These are phyloP conservation scores for Ormia ochracea DNA, from an alignment of 2,888 invertebrate species.

Conservation along the genomic window DNA sequence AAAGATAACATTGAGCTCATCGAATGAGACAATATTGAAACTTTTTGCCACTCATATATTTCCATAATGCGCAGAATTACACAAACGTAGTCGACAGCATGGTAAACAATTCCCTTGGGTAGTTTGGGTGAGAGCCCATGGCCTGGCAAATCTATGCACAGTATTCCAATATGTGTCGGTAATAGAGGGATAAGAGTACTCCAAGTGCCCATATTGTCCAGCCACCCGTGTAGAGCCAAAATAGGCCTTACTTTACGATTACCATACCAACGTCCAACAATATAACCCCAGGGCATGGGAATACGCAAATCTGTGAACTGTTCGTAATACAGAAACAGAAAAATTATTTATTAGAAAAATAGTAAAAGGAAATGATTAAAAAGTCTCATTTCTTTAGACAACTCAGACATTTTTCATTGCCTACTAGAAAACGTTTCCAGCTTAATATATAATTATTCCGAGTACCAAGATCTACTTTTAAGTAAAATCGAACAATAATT, in stretches of 20 bases:
- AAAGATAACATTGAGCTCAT: slow-evolving; percentile 81
- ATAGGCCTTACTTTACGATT: slow-evolving; percentile 81
- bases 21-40: slow-evolving; percentile 84
- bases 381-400: too few relatives aligned
- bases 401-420: too few relatives aligned
- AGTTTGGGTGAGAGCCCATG: slow-evolving; percentile 84
- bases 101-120: slow-evolving; percentile 79
- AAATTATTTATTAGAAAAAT: background rate
- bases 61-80: slow-evolving; percentile 80
- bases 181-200: slow-evolving; percentile 82
- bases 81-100: slow-evolving; percentile 76
- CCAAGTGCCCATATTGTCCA: slow-evolving; percentile 87
- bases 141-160: slow-evolving; percentile 84
- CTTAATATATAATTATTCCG: too few relatives aligned
- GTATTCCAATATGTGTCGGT: slow-evolving; percentile 77
- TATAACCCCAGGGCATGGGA: slow-evolving; percentile 83
- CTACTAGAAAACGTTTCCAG: too few relatives aligned
- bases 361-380: background rate
- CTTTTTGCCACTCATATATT: slow-evolving; percentile 83
- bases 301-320: slow-evolving; percentile 81
- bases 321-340: slow-evolving; percentile 11
- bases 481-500: too few relatives aligned
- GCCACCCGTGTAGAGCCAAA: slow-evolving; percentile 86
- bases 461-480: too few relatives aligned
- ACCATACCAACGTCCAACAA: slow-evolving; percentile 85